Evolutionary conservation across 1,140 invertebrate species (phyloP).

Genomic region (Meloidogyne chitwoodi): DNA sequence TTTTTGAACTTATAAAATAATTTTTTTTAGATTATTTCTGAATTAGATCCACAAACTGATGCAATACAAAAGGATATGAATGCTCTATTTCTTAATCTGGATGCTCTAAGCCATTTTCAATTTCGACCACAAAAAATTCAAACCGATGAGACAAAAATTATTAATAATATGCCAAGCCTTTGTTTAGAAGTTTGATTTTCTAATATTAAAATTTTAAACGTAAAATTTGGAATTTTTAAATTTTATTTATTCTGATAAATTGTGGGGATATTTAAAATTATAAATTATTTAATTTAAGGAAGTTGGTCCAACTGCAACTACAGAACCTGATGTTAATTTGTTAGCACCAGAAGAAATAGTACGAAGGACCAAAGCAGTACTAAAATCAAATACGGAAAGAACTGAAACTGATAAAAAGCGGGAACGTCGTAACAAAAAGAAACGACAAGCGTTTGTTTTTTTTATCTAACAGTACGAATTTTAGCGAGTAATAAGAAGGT

Average conservation of each 20-base stretch:
- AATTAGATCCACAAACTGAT: conserved; percentile 55
- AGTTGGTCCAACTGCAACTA: conserved; percentile 79
- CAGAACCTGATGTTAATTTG: conserved; percentile 69
- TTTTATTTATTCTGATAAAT: no score
- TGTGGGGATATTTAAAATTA: no score
- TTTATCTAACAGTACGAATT: no score
- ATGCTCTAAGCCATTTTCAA: conserved; percentile 86
- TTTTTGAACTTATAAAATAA: background rate
- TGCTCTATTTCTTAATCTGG: conserved; percentile 77
- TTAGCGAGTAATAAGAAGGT: no score
- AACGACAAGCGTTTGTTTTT: no score
- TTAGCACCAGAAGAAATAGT: conserved; percentile 87
- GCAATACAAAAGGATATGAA: conserved; percentile 74
- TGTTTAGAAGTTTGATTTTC: conserved; percentile 69
- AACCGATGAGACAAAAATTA: conserved; percentile 76
- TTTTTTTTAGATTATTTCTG: background rate
- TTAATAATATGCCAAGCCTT: conserved; percentile 82
- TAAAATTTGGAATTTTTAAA: no score
- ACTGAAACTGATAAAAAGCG: conserved; percentile 81
- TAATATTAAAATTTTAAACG: no score
- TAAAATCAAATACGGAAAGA: conserved; percentile 75
- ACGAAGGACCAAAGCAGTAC: conserved; percentile 71
- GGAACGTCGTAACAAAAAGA: conserved; percentile 79
- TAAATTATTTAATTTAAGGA: conserved; percentile 66
- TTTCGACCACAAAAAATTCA: conserved; percentile 78